A percentile compares a stretch with the other conserved stretches of the same genome.
These are phyloP conservation scores for Pandemis corylana DNA, from an alignment of 2,888 invertebrate species.

Conservation along the genomic window DNA sequence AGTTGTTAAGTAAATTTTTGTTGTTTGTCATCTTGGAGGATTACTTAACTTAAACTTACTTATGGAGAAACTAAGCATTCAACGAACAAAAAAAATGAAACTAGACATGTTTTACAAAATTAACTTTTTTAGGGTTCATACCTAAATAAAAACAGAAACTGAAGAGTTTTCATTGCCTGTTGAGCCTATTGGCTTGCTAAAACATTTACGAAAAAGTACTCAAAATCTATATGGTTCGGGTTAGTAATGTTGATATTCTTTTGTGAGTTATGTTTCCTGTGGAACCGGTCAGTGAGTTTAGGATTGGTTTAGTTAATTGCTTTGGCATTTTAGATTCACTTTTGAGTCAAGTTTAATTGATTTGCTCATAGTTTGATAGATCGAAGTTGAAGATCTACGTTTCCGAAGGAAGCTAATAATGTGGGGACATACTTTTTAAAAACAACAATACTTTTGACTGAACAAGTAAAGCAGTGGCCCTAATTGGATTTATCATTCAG, in stretches of 20 bases:
- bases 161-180: too few species aligned
- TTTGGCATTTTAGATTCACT: neutral
- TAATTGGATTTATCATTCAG: conserved; percentile 30
- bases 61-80: too few species aligned
- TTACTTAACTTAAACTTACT: neutral
- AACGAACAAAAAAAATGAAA: too few species aligned
- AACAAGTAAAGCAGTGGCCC: neutral
- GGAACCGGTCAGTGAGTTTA: neutral
- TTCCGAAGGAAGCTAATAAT: neutral
- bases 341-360: neutral
- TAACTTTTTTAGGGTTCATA: too few species aligned
- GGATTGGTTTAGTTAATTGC: neutral
- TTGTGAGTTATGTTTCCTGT: neutral
- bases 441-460: neutral
- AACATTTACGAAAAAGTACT: too few species aligned
- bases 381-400: neutral
- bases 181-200: too few species aligned
- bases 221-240: too few species aligned
- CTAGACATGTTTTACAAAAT: too few species aligned
- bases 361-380: neutral
- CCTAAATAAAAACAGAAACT: too few species aligned
- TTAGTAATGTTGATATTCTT: too few species aligned
- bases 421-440: too few species aligned
- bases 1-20: neutral
- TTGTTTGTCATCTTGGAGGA: neutral